phyloP scores from a whole-genome alignment of 1,140 invertebrate genomes.

The Ephestia elutella region DNA sequence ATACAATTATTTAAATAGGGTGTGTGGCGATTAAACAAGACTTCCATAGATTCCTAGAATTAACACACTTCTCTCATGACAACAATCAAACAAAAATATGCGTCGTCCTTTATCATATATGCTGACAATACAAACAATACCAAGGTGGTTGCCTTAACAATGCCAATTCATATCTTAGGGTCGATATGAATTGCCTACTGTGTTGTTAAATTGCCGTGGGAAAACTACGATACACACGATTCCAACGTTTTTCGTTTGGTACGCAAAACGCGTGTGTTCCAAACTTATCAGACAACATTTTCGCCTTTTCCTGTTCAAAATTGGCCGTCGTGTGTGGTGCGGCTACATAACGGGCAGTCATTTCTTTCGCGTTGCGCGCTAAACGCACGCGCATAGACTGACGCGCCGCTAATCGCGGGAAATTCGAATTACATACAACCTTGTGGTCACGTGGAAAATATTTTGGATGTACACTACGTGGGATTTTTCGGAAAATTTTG shows the following conservation, averaged over 20 bases:
- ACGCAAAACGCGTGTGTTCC: constrained; percentile 11
- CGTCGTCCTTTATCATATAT: constrained; percentile 10
- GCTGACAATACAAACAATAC: constrained; percentile 14
- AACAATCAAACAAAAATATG: constrained; percentile 7
- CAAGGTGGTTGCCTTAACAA: constrained; percentile 27
- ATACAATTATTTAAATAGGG: too few species aligned
- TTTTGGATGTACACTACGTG: not conserved
- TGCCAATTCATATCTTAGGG: constrained; percentile 38
- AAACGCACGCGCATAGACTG: constrained; percentile 46
- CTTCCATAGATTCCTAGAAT: too few species aligned
- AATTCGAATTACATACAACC: constrained; percentile 16
- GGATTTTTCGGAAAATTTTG: not conserved
- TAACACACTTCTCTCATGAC: not conserved
- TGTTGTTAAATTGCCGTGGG: constrained; percentile 31
- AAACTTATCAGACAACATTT: constrained; percentile 15
- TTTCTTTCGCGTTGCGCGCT: constrained; percentile 55
- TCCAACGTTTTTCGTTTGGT: not conserved
- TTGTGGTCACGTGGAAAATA: constrained; percentile 21
- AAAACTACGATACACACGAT: constrained; percentile 18
- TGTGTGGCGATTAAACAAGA: too few species aligned
- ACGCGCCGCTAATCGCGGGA: constrained; percentile 27
- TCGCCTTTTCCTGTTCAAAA: constrained; percentile 20
- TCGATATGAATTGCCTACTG: constrained; percentile 31
- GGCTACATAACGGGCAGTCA: constrained; percentile 19
- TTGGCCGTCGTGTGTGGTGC: constrained; percentile 7